Evolutionary conservation across 2,888 invertebrate genomes (phyloP).

Genomic region (Pseudococcus jackbeardsleyi): DNA sequence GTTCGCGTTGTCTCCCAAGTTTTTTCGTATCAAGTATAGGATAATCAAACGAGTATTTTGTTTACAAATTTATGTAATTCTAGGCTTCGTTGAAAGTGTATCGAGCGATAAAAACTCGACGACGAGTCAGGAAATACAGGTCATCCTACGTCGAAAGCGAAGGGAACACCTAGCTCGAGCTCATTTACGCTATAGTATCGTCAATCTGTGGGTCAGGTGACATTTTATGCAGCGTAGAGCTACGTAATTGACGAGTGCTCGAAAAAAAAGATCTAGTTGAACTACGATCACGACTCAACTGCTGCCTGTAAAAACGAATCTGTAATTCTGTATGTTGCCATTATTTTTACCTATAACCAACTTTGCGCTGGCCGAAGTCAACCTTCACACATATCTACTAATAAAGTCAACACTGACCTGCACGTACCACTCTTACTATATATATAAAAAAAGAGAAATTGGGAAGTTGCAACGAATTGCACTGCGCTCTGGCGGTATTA

Average conservation of each 20-base stretch:
- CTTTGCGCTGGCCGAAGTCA: background rate
- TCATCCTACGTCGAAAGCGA: background rate
- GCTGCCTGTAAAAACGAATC: background rate
- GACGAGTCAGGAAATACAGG: background rate
- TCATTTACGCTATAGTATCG: background rate
- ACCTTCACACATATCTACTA: conserved; percentile 44
- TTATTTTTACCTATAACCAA: conserved; percentile 15
- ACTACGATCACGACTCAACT: background rate
- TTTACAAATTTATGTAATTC: conserved; percentile 5
- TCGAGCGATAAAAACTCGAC: background rate
- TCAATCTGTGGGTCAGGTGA: background rate
- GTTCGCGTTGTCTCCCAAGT: background rate
- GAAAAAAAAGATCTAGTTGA: background rate
- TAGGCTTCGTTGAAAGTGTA: background rate
- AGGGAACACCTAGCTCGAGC: background rate
- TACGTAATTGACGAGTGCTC: background rate
- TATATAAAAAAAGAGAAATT: background rate
- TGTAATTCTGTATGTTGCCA: background rate
- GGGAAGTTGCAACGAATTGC: no score
- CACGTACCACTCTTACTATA: background rate
- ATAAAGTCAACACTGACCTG: conserved; percentile 31
- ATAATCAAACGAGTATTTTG: background rate
- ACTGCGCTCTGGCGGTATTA: no score
- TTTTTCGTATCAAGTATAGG: background rate
- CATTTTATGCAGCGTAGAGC: background rate